A percentile compares a stretch with the other conserved stretches of the same genome.
phyloP scores from a whole-genome alignment of 2,113 vertebrate genomes.

The Orientallactaga bullata region DNA sequence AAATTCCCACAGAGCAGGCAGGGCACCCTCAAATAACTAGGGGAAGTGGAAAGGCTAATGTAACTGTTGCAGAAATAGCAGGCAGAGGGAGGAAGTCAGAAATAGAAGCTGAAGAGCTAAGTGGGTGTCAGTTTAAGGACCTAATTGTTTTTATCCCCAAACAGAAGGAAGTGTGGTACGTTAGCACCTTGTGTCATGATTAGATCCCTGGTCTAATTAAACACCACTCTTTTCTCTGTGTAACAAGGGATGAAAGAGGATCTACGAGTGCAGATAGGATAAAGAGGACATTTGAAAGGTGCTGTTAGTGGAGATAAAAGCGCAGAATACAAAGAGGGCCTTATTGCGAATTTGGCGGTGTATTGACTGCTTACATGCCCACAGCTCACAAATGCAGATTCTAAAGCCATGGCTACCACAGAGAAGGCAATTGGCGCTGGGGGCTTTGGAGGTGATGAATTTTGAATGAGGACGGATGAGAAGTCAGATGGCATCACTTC shows the following conservation, averaged over 20 bases:
- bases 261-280: background rate
- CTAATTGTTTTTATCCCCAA: background rate
- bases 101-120: background rate
- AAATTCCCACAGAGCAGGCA: background rate
- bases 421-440: background rate
- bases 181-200: background rate
- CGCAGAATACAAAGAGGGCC: background rate
- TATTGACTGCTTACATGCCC: background rate
- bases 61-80: background rate
- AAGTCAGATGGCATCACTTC: rapidly evolving
- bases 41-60: background rate
- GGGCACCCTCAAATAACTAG: background rate
- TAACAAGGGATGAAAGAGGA: background rate
- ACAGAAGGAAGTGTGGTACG: background rate
- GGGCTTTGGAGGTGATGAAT: background rate
- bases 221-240: background rate
- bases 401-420: background rate
- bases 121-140: background rate
- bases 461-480: background rate
- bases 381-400: background rate
- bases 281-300: background rate
- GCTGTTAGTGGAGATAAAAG: background rate
- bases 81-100: rapidly evolving
- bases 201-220: background rate
- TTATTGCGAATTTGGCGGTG: background rate